Evolutionary conservation across 2,888 invertebrate genomes (phyloP), one percentile per base, ranked within the genome.

Genomic region (Brachynemurus nebulosus): DNA sequence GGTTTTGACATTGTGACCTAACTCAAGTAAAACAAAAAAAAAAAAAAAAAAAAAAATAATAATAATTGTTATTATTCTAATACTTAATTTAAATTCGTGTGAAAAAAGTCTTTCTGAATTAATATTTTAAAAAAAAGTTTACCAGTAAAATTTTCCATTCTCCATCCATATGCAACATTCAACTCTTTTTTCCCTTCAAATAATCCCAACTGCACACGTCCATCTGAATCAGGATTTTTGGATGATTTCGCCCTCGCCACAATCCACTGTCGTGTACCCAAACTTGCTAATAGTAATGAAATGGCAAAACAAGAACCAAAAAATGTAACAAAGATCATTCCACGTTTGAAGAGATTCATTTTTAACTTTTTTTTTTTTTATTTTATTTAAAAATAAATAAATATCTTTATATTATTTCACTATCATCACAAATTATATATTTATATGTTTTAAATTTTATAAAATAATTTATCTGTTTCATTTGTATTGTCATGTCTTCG

Each of bases 231-330:
- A 40, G 71, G 62, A 1, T 78, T 74, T 55, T 78, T 80, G 6
- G 76, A 71, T 1, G 75, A 72, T 52, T 74, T 70, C 3, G 86
- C 86, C 40, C 71, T 70, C 2, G 88, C 83, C 50, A 79, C 78
- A 30, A 85, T 74, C 89, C 89, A 90, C 56, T 82, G 79, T 52
- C 83, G 82, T 4, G 89, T 89, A 1, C 84, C 85, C 50, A 89
- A 65, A n/a, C 86, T 80, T 30, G 84, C 84, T 11, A 85, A 80
- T 6, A 86, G 71, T 51, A 89, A 65, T 21, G 82, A 83, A 48
- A 88, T 78, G 51, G 82, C 80, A 50, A 83, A 64, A 59, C 85
- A 77, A 47, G 85, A 79, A 14, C 85, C 76, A 55, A 86, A 78
- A 62, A 88, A 86, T 30, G 88, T 88, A 57, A 82, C 75, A 56